Base-by-base conservation (phyloP, 2,113 vertebrate genomes). In the Dipodomys stephensi region DNA sequence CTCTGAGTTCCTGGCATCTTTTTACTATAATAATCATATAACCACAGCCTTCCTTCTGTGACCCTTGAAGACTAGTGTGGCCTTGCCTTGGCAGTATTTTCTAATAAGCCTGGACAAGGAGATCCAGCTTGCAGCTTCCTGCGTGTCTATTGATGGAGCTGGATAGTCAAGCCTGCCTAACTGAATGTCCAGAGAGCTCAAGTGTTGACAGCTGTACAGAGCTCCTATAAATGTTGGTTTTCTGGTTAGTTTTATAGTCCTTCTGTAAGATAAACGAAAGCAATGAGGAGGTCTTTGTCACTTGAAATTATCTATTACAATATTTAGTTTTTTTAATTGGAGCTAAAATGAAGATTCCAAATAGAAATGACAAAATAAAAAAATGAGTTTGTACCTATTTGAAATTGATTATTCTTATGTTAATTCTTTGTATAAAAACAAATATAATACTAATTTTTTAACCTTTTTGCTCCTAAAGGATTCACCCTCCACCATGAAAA, bases 1-100 rank as follows among this genome's bases (percentile, higher is more conserved):
- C 96, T 97, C 95, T 30, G 68, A 93, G 84, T 94, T 95, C 84
- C 95, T 96, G 96, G 97, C 94, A 90, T 94, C 96, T 49, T 88
- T 84, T 96, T 92, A 77, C 93, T 62, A 67, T 91, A 95, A 95
- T 94, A 96, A 86, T 92, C 57, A 20, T 84, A 91, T 22, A 87
- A 35, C 84, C 96, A 57, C 84, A 93, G 90, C 60, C 80, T 97
- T 94, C 79, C 62, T 93, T 91, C 87, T 53, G 35, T 95, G 97
- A 95, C 73, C 88, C 92, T 90, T 87, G n/a, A 80, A 79, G 67
- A 49, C 90, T 73, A 76, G 65, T 76, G 76, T 79, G 62, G 84
- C 90, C 87, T 91, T 4, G 18, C 80, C 49, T 87, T 83, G 79
- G 84, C 84, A 73, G 9, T 13, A 11, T 83, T 95, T 95, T 71